Evolutionary conservation across 2,888 invertebrate genomes (phyloP).

Genomic region (Acleris emargana): DNA sequence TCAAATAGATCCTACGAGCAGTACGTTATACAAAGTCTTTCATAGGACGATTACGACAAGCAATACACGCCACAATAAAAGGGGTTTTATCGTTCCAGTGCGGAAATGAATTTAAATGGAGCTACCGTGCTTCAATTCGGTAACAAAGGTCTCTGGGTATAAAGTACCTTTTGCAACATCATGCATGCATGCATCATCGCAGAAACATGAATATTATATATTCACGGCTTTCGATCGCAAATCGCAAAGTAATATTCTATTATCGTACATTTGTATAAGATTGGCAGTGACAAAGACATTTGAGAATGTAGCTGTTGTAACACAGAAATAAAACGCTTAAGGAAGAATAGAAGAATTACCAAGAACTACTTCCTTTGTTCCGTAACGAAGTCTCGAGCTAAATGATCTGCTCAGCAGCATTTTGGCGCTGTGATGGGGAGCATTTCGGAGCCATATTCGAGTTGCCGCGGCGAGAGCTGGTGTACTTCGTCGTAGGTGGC

Average conservation of each 20-base stretch:
- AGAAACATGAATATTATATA: constrained; percentile 13
- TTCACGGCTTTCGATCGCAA: neutral
- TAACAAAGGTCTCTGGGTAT: constrained; percentile 9
- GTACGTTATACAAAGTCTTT: too few species aligned
- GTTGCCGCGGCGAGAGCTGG: constrained; percentile 41
- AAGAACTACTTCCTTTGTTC: constrained; percentile 87
- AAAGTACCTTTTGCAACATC: constrained; percentile 18
- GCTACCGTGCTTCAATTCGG: constrained; percentile 8
- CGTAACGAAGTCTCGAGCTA: constrained; percentile 85
- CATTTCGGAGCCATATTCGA: constrained; percentile 39
- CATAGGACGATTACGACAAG: too few species aligned
- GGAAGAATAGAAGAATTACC: constrained; percentile 79
- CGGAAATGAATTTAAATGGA: constrained; percentile 2
- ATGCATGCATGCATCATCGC: too few species aligned
- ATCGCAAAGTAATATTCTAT: neutral
- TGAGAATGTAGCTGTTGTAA: neutral
- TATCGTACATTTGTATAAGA: too few species aligned
- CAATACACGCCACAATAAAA: neutral
- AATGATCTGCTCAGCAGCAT: constrained; percentile 75
- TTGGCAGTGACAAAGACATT: too few species aligned
- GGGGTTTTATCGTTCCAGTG: neutral
- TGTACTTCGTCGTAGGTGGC: constrained; percentile 50
- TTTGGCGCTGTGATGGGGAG: constrained; percentile 42
- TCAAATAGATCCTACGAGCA: too few species aligned
- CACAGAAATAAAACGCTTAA: constrained; percentile 22